A percentile compares a stretch with the other conserved stretches of the same genome.
phyloP scores from a whole-genome alignment of 2,888 invertebrate species.

The Bimastos eiseni region DNA sequence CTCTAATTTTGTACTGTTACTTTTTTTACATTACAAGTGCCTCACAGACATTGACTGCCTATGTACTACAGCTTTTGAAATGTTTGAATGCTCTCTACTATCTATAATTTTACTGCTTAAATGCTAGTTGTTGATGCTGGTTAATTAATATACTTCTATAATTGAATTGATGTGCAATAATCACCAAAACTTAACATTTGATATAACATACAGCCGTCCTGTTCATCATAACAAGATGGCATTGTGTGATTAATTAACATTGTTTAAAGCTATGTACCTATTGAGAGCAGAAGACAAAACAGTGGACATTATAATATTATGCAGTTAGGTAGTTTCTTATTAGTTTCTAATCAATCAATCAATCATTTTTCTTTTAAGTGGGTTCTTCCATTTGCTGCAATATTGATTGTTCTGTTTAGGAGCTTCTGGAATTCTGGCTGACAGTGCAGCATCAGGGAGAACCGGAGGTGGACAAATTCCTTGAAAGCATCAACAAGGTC shows the following conservation, averaged over 20 bases:
- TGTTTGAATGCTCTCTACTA: neutral
- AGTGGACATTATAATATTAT: neutral
- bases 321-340: neutral
- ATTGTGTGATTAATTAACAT: too few species aligned
- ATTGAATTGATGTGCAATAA: too few species aligned
- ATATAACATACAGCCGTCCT: too few species aligned
- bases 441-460: slow-evolving; percentile 34
- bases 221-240: too few species aligned
- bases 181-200: too few species aligned
- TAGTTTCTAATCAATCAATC: too few species aligned
- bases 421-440: slow-evolving; percentile 42
- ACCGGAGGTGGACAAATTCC: slow-evolving; percentile 38
- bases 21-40: neutral
- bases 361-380: too few species aligned
- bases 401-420: slow-evolving; percentile 25
- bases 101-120: too few species aligned
- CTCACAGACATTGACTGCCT: neutral
- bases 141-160: too few species aligned
- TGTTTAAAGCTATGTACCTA: neutral
- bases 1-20: too few species aligned
- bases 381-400: neutral
- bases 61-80: neutral
- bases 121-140: too few species aligned
- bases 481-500: slow-evolving; percentile 42
- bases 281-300: neutral